These are phyloP conservation scores for Drosophila austrosaltans DNA, from an alignment of 2,888 invertebrate species.

Conservation along the genomic window DNA sequence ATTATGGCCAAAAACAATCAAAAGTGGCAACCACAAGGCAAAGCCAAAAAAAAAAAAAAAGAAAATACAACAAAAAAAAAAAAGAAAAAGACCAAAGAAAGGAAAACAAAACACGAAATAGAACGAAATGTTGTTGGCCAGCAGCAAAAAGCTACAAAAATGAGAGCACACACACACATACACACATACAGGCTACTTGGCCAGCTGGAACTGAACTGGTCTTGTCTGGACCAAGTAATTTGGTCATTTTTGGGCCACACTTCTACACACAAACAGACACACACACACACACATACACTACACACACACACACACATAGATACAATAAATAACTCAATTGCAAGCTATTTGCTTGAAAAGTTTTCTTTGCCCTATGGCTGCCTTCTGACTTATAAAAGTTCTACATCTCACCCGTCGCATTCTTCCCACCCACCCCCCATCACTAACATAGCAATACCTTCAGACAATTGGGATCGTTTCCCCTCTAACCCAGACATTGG, in stretches of 20 bases:
- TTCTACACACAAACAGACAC: conserved; percentile 33
- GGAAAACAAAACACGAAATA: conserved; percentile 36
- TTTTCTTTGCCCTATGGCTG: conserved; percentile 51
- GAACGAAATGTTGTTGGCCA: conserved; percentile 49
- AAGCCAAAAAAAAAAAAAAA: conserved; percentile 50
- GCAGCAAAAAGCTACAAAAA: conserved; percentile 57
- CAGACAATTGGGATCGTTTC: conserved; percentile 14
- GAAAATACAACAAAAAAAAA: conserved; percentile 6
- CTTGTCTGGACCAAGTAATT: conserved; percentile 58
- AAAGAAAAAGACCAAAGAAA: not conserved
- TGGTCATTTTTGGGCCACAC: conserved; percentile 61
- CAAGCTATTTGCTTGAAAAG: conserved; percentile 74
- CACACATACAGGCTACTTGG: conserved; percentile 27
- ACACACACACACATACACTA: not conserved
- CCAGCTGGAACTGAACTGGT: conserved; percentile 22
- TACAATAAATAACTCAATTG: conserved; percentile 75
- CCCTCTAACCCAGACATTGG: conserved; percentile 24
- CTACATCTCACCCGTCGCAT: not conserved
- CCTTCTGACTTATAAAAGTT: conserved; percentile 59
- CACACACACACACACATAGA: conserved; percentile 17
- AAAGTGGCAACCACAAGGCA: conserved; percentile 72
- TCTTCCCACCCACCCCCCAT: not conserved
- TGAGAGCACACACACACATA: conserved; percentile 20
- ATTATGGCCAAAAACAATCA: conserved; percentile 72
- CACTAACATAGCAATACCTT: not conserved